These are phyloP conservation scores for Drosophila triauraria DNA, from an alignment of 1,140 invertebrate genomes.

Conservation along the genomic window DNA sequence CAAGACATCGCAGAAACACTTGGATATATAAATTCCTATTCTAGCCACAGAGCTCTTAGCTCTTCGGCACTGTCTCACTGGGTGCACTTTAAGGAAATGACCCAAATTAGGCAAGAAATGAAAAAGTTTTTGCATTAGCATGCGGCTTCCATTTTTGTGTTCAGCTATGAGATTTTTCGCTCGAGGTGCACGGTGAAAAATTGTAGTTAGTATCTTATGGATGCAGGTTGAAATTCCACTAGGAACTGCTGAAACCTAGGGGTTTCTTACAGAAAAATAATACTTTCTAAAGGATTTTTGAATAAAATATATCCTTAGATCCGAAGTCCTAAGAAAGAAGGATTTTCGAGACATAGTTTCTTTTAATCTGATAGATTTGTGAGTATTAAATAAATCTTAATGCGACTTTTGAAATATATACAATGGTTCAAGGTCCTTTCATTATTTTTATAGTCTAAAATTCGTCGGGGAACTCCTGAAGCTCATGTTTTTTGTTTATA, in stretches of 20 bases:
- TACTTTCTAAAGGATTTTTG: no score
- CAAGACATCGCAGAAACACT: slow-evolving; percentile 39
- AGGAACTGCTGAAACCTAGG: neutral
- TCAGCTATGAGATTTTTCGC: slow-evolving; percentile 43
- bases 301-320: no score
- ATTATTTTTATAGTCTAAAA: no score
- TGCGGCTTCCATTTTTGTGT: slow-evolving; percentile 62
- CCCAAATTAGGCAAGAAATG: slow-evolving; percentile 71
- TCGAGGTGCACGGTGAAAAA: neutral
- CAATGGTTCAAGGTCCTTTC: no score
- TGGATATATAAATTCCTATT: neutral
- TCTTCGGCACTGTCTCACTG: slow-evolving; percentile 9
- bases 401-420: no score
- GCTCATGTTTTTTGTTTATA: no score
- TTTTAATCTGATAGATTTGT: no score
- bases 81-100: slow-evolving; percentile 78
- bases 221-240: neutral
- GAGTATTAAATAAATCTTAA: no score
- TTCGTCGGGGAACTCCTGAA: no score
- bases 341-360: no score
- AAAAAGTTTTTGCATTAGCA: slow-evolving; percentile 75
- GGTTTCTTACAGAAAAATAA: no score
- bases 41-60: slow-evolving; percentile 1
- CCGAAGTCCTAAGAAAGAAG: no score
- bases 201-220: neutral